A percentile compares a stretch with the other conserved stretches of the same genome.
These are phyloP conservation scores for Deroptyus accipitrinus DNA, from an alignment of 2,113 vertebrate genomes.

Conservation along the genomic window DNA sequence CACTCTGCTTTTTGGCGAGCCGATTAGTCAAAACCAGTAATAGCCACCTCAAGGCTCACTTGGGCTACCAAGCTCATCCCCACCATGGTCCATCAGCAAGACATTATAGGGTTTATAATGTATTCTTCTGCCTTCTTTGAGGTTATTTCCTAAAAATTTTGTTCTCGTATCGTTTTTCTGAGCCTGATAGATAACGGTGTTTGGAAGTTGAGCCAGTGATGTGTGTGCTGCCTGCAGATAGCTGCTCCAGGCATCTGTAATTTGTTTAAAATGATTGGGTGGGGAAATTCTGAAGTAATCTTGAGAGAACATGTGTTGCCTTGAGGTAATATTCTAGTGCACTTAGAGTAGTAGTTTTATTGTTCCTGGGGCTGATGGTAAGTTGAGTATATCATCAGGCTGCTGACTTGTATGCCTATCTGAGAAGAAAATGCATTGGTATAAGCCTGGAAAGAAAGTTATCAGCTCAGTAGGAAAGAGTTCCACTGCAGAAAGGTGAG, in stretches of 20 bases:
- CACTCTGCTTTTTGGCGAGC: background rate
- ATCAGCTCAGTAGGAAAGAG: slow-evolving; percentile 76
- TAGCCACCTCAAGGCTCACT: background rate
- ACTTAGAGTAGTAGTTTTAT: slow-evolving; percentile 66
- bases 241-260: slow-evolving; percentile 36
- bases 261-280: slow-evolving; percentile 59
- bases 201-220: background rate
- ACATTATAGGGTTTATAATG: background rate
- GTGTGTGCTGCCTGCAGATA: slow-evolving; percentile 18
- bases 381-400: slow-evolving; percentile 70
- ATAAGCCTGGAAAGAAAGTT: slow-evolving; percentile 74
- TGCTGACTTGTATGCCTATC: slow-evolving; percentile 53
- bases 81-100: background rate
- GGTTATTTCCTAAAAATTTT: slow-evolving; percentile 5
- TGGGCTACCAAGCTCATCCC: background rate
- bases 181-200: background rate
- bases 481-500: slow-evolving; percentile 72
- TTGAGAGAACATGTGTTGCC: slow-evolving; percentile 37
- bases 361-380: slow-evolving; percentile 70
- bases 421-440: slow-evolving; percentile 37
- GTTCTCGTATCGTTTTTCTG: background rate
- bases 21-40: background rate
- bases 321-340: slow-evolving; percentile 61
- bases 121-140: background rate
- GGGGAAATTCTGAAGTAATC: slow-evolving; percentile 45